Evolutionary conservation across 2,888 invertebrate genomes (phyloP).

Genomic region (Julus scanicus): DNA sequence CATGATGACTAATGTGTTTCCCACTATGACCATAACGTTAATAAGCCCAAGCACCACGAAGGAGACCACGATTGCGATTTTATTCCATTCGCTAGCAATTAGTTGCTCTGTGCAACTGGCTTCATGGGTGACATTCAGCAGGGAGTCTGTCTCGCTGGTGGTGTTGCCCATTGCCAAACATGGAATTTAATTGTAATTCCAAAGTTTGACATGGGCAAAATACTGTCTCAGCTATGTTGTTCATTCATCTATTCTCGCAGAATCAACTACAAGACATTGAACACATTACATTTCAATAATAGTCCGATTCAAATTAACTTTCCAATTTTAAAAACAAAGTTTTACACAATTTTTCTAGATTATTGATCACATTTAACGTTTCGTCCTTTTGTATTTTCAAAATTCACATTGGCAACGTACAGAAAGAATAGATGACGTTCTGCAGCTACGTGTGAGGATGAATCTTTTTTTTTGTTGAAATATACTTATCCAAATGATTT

Average conservation of each 20-base stretch:
- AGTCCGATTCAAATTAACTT: too few relatives aligned
- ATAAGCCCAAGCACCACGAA: conserved; percentile 83
- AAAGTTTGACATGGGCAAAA: conserved; percentile 32
- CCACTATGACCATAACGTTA: conserved; percentile 88
- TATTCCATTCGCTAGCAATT: conserved; percentile 73
- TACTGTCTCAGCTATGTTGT: neutral
- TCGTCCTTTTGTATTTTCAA: neutral
- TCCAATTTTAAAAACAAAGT: too few relatives aligned
- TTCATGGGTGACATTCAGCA: neutral
- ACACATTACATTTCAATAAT: too few relatives aligned
- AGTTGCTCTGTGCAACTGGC: conserved; percentile 50
- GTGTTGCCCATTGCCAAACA: conserved; percentile 51
- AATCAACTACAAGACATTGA: neutral
- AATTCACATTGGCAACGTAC: too few relatives aligned
- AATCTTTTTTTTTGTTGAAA: too few relatives aligned
- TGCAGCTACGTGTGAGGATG: too few relatives aligned
- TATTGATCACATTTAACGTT: too few relatives aligned
- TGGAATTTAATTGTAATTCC: neutral
- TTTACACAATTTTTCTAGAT: too few relatives aligned
- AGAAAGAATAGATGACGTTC: too few relatives aligned
- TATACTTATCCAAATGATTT: too few relatives aligned
- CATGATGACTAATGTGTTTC: conserved; percentile 95
- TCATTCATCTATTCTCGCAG: neutral
- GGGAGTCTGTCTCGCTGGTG: conserved; percentile 28
- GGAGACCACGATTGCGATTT: conserved; percentile 80